Evolutionary conservation across 2,113 vertebrate genomes (phyloP), one percentile per base, ranked within the genome.

Genomic region (Cathartes aura): DNA sequence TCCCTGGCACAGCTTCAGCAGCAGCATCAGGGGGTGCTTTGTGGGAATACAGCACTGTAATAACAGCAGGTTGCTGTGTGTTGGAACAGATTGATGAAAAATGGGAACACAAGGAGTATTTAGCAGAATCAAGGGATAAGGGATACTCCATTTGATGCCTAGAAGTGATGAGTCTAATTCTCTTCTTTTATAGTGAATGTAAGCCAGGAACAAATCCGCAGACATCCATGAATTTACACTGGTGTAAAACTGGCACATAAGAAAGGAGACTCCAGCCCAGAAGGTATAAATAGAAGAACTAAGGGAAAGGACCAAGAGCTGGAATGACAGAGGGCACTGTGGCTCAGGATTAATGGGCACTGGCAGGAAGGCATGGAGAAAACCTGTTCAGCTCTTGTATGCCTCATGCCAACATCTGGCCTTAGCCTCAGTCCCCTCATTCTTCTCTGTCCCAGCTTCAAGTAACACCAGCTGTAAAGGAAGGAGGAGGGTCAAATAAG

Each of bases 401-500:
- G 30, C 15, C 42, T 63, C 50, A 7, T 94, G 78, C 87, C 87
- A 95, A 34, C 62, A 20, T 88, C 78, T 96, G 71, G 84, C 62
- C 26, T 76, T 18, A 89, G 78, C 45, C 19, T 93, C 70, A 88
- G 50, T 76, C 18, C 45, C 23, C 27, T 93, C 29, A 58, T 89
- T 94, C 50, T 85, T 70, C 56, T 72, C 40, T 30, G 9, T 79
- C 76, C 62, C 66, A 90, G 81, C 83, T 76, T 75, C 87, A 64
- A 87, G 47, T 55, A 93, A 89, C 36, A 85, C 30, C 53, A 89
- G 36, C 89, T 96, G 81, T 18, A 80, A 88, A 95, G 81, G 91
- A 95, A 96, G 55, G 10, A 91, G 76, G 80, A 91, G 29, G 94
- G 96, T 96, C 95, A 97, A 91, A 76, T 82, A 45, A 97, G 96